phyloP scores from a whole-genome alignment of 1,140 invertebrate species.

The Brachionus sp. region DNA sequence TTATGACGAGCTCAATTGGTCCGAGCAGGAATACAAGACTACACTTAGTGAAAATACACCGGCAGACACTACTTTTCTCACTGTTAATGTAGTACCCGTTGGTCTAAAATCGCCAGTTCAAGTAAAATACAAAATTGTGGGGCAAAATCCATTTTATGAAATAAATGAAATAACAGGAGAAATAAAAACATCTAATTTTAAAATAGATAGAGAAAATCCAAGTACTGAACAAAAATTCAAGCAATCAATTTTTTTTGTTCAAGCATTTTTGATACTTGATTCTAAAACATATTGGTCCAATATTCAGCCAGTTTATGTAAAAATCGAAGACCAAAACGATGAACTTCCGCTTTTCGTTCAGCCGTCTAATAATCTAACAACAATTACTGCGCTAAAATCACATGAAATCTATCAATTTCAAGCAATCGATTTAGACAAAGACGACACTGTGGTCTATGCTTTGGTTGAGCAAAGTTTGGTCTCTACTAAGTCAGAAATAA shows the following conservation, averaged over 20 bases:
- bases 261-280: neutral
- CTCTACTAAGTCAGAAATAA: neutral
- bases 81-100: neutral
- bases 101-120: neutral
- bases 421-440: neutral
- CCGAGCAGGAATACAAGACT: neutral
- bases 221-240: neutral
- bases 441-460: neutral
- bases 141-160: neutral
- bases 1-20: slow-evolving; percentile 18
- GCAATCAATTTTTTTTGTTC: neutral
- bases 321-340: slow-evolving; percentile 14
- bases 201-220: neutral
- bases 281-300: neutral
- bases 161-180: slow-evolving; percentile 18
- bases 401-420: neutral
- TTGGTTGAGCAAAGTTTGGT: neutral
- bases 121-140: neutral
- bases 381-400: neutral
- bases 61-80: neutral
- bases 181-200: slow-evolving; percentile 10
- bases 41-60: neutral
- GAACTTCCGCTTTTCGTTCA: neutral
- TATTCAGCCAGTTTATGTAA: neutral
- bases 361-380: neutral